Conservation (phyloP, 2,888 invertebrate species). For the Argyra leucocephala region DNA sequence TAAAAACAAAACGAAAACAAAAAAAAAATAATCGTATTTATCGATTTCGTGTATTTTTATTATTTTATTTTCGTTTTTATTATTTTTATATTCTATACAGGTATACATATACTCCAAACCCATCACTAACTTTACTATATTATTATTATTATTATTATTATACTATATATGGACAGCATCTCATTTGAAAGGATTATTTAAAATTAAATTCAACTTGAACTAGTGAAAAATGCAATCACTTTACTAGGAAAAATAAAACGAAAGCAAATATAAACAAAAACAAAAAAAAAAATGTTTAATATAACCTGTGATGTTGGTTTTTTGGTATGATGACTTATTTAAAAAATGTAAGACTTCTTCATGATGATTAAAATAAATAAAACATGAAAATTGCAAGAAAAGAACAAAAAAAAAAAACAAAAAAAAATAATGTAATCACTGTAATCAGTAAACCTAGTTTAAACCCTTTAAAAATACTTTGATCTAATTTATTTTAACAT, state of each 20-base stretch:
- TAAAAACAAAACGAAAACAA: neutral
- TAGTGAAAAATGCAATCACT: constrained; percentile 8
- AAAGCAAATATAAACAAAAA: neutral
- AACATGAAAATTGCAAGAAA: too few relatives aligned
- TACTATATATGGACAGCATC: neutral
- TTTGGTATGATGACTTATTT: constrained; percentile 13
- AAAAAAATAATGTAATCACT: neutral
- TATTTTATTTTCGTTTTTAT: neutral
- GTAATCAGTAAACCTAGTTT: too few relatives aligned
- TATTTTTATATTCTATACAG: neutral
- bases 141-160: neutral
- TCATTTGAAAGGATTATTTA: neutral
- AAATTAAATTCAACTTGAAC: constrained; percentile 9
- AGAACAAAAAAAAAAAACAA: neutral
- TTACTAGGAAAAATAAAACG: constrained; percentile 7
- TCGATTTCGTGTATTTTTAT: constrained; percentile 4
- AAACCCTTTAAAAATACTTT: neutral
- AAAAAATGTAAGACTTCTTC: constrained; percentile 20
- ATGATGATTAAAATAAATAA: constrained; percentile 25
- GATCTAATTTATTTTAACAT: neutral
- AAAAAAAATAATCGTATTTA: neutral
- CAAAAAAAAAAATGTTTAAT: constrained; percentile 10
- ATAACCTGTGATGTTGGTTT: constrained; percentile 5
- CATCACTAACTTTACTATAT: neutral
- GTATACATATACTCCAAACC: neutral